Percentiles rank a stretch among this genome's conserved stretches.
Conservation (phyloP, 2,113 vertebrate species). For the Malurus alboscapulatus region DNA sequence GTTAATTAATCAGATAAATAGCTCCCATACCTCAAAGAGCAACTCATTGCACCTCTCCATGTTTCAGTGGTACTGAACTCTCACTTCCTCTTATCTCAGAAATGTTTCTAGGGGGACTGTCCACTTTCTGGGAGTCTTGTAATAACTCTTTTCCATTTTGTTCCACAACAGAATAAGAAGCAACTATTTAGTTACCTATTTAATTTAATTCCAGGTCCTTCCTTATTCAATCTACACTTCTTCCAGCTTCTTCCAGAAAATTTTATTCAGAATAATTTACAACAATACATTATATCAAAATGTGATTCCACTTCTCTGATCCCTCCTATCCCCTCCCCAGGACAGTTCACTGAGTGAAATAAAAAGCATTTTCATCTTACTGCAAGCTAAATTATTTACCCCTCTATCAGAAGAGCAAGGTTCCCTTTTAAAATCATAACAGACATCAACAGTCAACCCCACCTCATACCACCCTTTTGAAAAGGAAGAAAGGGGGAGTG, state of each 20-base stretch:
- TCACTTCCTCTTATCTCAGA: background rate
- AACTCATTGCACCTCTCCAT: accelerated
- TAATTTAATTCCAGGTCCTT: no score
- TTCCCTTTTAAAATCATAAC: background rate
- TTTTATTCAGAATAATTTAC: background rate
- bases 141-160: background rate
- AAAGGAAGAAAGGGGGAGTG: background rate
- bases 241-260: background rate
- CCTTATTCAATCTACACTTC: no score
- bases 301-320: background rate
- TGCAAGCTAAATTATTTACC: background rate
- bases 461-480: background rate
- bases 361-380: background rate
- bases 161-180: no score
- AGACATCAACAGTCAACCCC: background rate
- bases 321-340: background rate
- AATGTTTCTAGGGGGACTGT: background rate
- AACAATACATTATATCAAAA: background rate
- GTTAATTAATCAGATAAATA: background rate
- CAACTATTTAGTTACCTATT: no score
- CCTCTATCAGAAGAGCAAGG: background rate
- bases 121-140: background rate
- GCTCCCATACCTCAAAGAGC: background rate
- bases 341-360: background rate
- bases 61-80: background rate